phyloP scores from a whole-genome alignment of 2,113 vertebrate species.

The Accipiter cooperii region DNA sequence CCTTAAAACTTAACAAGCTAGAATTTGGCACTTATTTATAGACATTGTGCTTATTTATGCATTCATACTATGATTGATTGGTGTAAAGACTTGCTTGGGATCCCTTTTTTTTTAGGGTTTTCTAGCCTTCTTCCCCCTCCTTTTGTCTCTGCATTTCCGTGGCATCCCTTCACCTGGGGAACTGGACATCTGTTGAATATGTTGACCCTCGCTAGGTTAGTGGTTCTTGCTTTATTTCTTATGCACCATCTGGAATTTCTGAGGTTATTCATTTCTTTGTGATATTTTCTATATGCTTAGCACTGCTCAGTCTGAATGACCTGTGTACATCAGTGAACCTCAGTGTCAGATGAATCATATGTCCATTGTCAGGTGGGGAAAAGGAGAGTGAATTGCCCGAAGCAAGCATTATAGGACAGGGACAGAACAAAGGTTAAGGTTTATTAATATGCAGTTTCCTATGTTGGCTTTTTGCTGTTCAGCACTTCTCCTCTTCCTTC shows the following conservation, averaged over 20 bases:
- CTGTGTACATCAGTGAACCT: background rate
- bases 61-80: background rate
- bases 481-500: background rate
- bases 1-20: background rate
- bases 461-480: background rate
- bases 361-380: background rate
- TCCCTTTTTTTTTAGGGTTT: background rate
- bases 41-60: background rate
- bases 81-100: background rate
- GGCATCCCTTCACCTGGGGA: background rate
- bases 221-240: background rate
- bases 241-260: background rate
- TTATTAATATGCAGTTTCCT: background rate
- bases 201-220: background rate
- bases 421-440: background rate
- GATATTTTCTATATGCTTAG: background rate
- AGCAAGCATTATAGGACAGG: background rate
- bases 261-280: background rate
- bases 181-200: background rate
- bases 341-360: rapidly evolving
- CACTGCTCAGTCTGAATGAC: rapidly evolving
- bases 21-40: background rate
- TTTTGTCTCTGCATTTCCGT: background rate
- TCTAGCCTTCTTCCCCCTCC: background rate
- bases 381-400: background rate